Percentiles rank a stretch among this genome's conserved stretches.
phyloP scores from a whole-genome alignment of 2,113 vertebrate genomes.

The Myotis yumanensis region DNA sequence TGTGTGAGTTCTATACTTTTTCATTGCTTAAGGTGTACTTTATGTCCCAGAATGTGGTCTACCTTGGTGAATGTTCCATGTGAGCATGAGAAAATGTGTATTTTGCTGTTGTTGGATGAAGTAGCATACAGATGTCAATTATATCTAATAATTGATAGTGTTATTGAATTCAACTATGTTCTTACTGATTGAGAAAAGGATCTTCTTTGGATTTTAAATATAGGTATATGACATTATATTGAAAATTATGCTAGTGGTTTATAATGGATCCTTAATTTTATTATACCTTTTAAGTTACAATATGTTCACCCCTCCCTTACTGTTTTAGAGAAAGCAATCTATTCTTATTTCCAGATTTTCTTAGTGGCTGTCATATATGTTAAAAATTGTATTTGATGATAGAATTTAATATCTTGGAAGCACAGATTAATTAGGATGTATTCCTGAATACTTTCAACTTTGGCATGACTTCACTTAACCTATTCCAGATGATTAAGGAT shows the following conservation, averaged over 20 bases:
- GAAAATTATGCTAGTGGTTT: neutral
- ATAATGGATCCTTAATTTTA: constrained; percentile 1
- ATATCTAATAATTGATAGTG: neutral
- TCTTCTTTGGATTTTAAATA: neutral
- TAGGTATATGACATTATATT: neutral
- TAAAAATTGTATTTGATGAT: neutral
- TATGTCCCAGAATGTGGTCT: neutral
- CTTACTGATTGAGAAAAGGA: neutral
- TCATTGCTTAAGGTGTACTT: neutral
- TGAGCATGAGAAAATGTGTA: neutral
- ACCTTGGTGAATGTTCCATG: neutral
- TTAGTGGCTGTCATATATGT: neutral
- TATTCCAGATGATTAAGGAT: constrained; percentile 8
- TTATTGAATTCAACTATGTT: neutral
- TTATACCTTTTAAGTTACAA: neutral
- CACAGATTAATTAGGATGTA: neutral
- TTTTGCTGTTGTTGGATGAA: constrained; percentile 1
- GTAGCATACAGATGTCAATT: neutral
- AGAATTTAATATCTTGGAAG: neutral
- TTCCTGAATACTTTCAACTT: neutral
- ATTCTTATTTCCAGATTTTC: neutral
- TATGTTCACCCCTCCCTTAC: neutral
- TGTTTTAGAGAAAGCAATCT: neutral
- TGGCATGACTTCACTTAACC: neutral
- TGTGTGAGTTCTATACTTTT: neutral